Base-by-base conservation (phyloP, 2,113 vertebrate genomes). In the Manacus vitellinus region DNA sequence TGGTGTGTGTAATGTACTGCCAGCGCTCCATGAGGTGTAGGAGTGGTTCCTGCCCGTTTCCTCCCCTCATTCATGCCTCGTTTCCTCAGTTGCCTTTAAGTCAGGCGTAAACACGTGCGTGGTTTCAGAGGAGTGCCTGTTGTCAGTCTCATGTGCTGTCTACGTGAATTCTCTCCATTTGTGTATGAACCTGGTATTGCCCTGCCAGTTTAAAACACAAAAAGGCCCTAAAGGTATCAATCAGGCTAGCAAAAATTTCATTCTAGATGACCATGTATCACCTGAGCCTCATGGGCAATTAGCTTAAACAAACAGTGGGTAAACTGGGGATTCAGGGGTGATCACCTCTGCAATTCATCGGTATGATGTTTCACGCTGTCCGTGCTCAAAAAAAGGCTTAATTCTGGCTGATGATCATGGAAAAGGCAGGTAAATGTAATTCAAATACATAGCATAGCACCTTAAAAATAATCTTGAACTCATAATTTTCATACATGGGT, bases 401-500 rank as follows among this genome's bases (percentile, higher is more conserved):
- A 16, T 80, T 88, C 56, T 49, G 31, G 84, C 28, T 30, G 24
- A 17, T n/a, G 31, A 8, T n/a, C 14, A 12, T 62, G 27, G 20
- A 72, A 67, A n/a, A 25, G 14, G 8, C 61, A 33, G n/a, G 14
- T 51, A 47, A 62, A 55, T 62, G 12, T 43, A 33, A 47, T 80
- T 83, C 19, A 71, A 10, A 28, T 73, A 10, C 9, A 8, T 30
- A 31, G 28, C 1, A 0, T 46, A 70, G 6, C 41, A n/a, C n/a
- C 16, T 83, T 88, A 70, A 85, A 92, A 83, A 30, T 44, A 46
- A 63, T 19, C 27, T 85, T 66, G 65, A 67, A 35, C 8, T 79
- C 27, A 2, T 28, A 1, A 5, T 67, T 82, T 84, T 46, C 47
- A 2, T 54, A 17, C 4, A 11, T 8, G 0, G 0, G 2, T 66